Evolutionary conservation across 2,113 vertebrate genomes (phyloP).

Genomic region (Ciconia boyciana): DNA sequence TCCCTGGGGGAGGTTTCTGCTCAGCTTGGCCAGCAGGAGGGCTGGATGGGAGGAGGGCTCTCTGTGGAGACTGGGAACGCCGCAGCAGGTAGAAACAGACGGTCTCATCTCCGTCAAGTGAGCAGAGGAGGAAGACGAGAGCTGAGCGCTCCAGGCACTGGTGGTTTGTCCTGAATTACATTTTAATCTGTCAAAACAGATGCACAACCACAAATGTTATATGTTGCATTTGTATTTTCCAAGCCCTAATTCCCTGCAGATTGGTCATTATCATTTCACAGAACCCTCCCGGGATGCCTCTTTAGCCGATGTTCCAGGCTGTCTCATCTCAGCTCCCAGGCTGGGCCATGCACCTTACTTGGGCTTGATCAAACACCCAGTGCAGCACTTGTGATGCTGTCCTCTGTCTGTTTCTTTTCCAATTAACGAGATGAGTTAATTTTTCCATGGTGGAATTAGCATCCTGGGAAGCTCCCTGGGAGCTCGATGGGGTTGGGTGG

Average conservation of each 20-base stretch:
- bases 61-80: background rate
- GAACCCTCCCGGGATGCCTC: background rate
- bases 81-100: background rate
- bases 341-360: background rate
- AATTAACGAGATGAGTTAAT: background rate
- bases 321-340: background rate
- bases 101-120: background rate
- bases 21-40: background rate
- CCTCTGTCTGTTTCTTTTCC: background rate
- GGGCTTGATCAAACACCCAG: background rate
- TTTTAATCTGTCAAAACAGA: constrained; percentile 64
- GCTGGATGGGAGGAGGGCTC: background rate
- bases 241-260: constrained; percentile 20
- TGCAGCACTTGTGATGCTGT: background rate
- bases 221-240: constrained; percentile 18
- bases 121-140: constrained; percentile 2
- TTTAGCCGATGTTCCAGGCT: background rate
- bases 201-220: constrained; percentile 12
- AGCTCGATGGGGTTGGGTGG: background rate
- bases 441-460: background rate
- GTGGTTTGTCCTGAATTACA: constrained; percentile 34
- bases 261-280: background rate
- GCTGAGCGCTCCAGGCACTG: background rate
- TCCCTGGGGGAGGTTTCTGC: background rate
- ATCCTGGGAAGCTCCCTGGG: background rate